Conservation (phyloP, 2,888 invertebrate genomes). For the Melolontha melolontha region DNA sequence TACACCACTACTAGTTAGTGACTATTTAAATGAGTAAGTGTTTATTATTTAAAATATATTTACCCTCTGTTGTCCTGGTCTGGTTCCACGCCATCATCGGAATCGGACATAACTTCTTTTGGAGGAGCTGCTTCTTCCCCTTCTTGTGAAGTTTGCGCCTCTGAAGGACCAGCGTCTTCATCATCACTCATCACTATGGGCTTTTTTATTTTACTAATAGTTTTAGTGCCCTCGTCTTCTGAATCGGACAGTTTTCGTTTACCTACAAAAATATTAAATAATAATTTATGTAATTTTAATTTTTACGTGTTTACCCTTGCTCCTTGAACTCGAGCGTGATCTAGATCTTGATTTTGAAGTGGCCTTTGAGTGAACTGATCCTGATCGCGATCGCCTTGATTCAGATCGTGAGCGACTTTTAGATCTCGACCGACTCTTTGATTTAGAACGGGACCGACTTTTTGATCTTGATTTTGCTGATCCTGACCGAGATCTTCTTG, state of each 20-base stretch:
- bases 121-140: constrained; percentile 50
- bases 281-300: no score
- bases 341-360: constrained; percentile 57
- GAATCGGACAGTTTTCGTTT: constrained; percentile 70
- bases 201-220: constrained; percentile 59
- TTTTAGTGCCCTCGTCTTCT: constrained; percentile 67
- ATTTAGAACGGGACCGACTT: constrained; percentile 55
- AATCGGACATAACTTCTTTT: constrained; percentile 69
- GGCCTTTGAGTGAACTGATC: constrained; percentile 53
- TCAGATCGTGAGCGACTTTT: constrained; percentile 54
- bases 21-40: no score
- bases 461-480: constrained; percentile 51
- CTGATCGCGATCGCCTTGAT: constrained; percentile 41
- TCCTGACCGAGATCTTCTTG: constrained; percentile 46
- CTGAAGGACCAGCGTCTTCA: constrained; percentile 64
- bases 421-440: constrained; percentile 44
- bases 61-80: constrained; percentile 51
- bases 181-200: constrained; percentile 70
- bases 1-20: no score
- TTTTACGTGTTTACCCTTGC: constrained; percentile 45
- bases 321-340: constrained; percentile 55
- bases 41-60: constrained; percentile 6
- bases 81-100: constrained; percentile 68
- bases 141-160: constrained; percentile 57
- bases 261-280: constrained; percentile 51